Evolutionary conservation across 2,888 invertebrate genomes (phyloP).

Genomic region (Prenolepis imparis): DNA sequence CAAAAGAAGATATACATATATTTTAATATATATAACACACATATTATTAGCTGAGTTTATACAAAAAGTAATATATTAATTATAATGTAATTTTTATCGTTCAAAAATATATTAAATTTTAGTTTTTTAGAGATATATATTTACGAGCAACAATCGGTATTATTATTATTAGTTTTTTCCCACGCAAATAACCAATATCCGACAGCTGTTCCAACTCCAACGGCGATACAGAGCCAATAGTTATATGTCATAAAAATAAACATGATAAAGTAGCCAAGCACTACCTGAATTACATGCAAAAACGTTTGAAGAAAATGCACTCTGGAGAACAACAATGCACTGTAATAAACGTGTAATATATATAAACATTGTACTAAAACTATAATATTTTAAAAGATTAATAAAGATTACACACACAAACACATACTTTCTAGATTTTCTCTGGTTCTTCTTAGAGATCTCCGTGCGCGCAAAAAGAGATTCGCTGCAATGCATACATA

Average conservation of each 20-base stretch:
- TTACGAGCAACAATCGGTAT: slow-evolving; percentile 80
- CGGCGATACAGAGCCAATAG: slow-evolving; percentile 88
- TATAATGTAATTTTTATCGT: not conserved
- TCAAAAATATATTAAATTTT: not conserved
- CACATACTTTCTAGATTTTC: slow-evolving; percentile 73
- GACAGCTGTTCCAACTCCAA: slow-evolving; percentile 87
- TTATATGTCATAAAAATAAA: slow-evolving; percentile 90
- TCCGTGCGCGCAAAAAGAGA: slow-evolving; percentile 69
- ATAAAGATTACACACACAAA: slow-evolving; percentile 55
- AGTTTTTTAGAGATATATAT: slow-evolving; percentile 21
- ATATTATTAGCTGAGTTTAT: not conserved
- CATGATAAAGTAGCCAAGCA: slow-evolving; percentile 88
- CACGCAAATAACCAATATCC: slow-evolving; percentile 86
- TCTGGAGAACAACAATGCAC: slow-evolving; percentile 80
- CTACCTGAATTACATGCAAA: slow-evolving; percentile 84
- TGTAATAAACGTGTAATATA: slow-evolving; percentile 64
- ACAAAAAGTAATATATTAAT: not conserved
- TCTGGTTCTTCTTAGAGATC: slow-evolving; percentile 35
- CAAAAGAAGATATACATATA: not conserved
- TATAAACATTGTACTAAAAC: not conserved
- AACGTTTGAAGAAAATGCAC: slow-evolving; percentile 81
- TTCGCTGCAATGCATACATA: slow-evolving; percentile 69
- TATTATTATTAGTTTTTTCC: slow-evolving; percentile 76
- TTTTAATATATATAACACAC: not conserved
- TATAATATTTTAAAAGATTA: not conserved